These are phyloP conservation scores for Drosophila parvula DNA, from an alignment of 1,140 invertebrate genomes.

Conservation along the genomic window DNA sequence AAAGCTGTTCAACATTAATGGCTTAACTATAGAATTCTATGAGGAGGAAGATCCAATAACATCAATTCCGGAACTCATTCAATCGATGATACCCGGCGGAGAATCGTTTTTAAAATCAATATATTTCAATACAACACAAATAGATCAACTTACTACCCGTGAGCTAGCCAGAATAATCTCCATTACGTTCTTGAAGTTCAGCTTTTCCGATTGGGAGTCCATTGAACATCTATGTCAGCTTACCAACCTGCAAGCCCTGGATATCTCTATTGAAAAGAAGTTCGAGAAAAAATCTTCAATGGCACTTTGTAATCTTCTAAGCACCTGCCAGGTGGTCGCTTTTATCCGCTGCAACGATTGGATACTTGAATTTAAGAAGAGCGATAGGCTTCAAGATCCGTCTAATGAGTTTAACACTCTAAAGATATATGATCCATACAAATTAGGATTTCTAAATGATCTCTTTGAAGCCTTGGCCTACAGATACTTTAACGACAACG, in stretches of 20 bases:
- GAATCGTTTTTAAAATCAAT: neutral
- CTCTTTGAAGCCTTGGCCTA: neutral
- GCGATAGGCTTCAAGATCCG: neutral
- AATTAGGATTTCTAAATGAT: neutral
- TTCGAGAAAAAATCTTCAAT: neutral
- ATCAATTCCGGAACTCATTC: neutral
- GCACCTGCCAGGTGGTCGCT: neutral
- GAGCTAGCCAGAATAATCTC: constrained; percentile 2
- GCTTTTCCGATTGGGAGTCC: neutral
- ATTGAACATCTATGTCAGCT: neutral
- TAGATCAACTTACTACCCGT: neutral
- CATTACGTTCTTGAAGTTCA: neutral
- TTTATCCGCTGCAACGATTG: neutral
- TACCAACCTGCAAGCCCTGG: neutral
- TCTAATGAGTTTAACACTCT: neutral
- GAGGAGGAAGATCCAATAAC: neutral
- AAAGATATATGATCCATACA: neutral
- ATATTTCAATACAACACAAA: neutral
- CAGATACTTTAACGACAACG: neutral
- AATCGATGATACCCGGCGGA: neutral
- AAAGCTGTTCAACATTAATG: neutral
- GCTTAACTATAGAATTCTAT: neutral
- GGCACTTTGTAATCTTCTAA: neutral
- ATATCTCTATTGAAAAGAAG: neutral
- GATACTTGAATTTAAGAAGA: neutral